Conservation (phyloP, 2,888 invertebrate genomes). For the Epinotia demarniana region DNA sequence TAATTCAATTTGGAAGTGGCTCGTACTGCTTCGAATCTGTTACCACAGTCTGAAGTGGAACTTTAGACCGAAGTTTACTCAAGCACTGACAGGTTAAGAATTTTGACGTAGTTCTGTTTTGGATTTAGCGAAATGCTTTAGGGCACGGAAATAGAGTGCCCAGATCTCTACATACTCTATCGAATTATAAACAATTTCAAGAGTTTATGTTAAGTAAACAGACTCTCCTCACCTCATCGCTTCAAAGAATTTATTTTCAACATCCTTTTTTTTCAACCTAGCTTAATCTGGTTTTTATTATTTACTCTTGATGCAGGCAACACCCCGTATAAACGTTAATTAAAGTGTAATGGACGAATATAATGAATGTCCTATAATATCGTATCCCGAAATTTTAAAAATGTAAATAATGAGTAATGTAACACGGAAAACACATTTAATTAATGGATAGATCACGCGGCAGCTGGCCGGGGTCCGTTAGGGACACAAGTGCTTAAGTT, state of each 20-base stretch:
- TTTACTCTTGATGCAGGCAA: neutral
- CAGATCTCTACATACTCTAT: no score
- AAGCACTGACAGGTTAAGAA: slow-evolving; percentile 64
- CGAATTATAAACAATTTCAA: no score
- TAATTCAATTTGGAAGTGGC: slow-evolving; percentile 79
- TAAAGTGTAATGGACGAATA: slow-evolving; percentile 4
- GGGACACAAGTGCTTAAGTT: slow-evolving; percentile 78
- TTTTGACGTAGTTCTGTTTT: slow-evolving; percentile 41
- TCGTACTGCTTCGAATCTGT: slow-evolving; percentile 73
- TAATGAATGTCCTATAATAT: slow-evolving; percentile 23
- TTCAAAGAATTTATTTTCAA: no score
- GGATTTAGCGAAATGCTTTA: slow-evolving; percentile 7
- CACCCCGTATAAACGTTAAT: slow-evolving; percentile 2
- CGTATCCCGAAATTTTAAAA: slow-evolving; percentile 22
- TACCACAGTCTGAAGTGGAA: slow-evolving; percentile 64
- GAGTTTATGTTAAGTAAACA: no score
- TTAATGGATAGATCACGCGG: slow-evolving; percentile 57
- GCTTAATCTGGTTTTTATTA: neutral
- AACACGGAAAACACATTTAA: slow-evolving; percentile 57
- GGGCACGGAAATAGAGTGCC: neutral
- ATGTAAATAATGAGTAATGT: slow-evolving; percentile 41
- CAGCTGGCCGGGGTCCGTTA: slow-evolving; percentile 65
- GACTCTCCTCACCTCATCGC: no score
- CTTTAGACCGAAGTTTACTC: slow-evolving; percentile 48
- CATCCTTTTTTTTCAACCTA: no score